phyloP scores from a whole-genome alignment of 2,888 invertebrate genomes.

The Philereme vetulata region DNA sequence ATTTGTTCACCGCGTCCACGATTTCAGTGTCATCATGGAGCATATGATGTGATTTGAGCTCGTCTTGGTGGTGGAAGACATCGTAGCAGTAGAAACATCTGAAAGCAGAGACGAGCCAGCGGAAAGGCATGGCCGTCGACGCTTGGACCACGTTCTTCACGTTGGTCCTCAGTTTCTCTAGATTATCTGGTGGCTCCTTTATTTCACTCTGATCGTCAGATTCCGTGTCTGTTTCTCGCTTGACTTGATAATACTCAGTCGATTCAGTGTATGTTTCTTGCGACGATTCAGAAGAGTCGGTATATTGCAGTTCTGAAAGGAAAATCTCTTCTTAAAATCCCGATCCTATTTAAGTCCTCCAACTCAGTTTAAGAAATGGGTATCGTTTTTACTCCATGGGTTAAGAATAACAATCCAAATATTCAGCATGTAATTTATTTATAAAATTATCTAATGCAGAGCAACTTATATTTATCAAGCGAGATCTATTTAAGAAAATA shows the following conservation, averaged over 20 bases:
- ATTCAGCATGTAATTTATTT: no score
- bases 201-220: conserved; percentile 9
- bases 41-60: conserved; percentile 43
- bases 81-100: conserved; percentile 54
- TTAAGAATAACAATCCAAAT: no score
- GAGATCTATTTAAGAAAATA: no score
- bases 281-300: conserved; percentile 11
- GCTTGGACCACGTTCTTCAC: conserved; percentile 47
- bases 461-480: no score
- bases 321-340: conserved; percentile 33
- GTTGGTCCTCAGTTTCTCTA: conserved; percentile 45
- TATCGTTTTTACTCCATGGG: no score
- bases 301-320: conserved; percentile 41
- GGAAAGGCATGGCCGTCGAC: conserved; percentile 50
- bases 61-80: conserved; percentile 42
- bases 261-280: neutral
- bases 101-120: conserved; percentile 48
- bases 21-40: conserved; percentile 38
- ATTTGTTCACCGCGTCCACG: conserved; percentile 36
- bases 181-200: conserved; percentile 31
- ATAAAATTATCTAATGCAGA: no score
- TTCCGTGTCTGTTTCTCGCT: conserved; percentile 6
- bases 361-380: no score
- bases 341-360: neutral
- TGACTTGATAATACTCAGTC: conserved; percentile 3